These are phyloP conservation scores for Pachyuromys duprasi DNA, from an alignment of 2,797 vertebrate genomes.

Conservation along the genomic window DNA sequence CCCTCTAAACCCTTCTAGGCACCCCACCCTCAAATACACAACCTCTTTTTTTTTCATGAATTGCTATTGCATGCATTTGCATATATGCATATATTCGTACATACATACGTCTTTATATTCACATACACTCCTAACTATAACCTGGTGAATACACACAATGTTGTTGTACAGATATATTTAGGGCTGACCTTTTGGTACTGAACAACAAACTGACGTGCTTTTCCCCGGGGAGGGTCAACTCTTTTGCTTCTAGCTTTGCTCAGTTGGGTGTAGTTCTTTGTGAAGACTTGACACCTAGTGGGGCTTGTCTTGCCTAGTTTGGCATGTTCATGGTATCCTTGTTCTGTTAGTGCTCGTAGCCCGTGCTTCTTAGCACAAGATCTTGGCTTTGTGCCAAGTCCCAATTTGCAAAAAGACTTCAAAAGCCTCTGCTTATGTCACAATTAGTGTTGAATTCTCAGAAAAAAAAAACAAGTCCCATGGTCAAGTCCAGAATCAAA, in stretches of 20 bases:
- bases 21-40: not conserved
- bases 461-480: not conserved
- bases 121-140: not conserved
- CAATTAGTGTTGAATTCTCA: slow-evolving; percentile 3
- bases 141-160: not conserved
- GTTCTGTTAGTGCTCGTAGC: not conserved
- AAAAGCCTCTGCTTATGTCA: not conserved
- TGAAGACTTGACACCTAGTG: not conserved
- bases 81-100: no score
- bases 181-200: not conserved
- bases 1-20: not conserved
- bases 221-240: not conserved
- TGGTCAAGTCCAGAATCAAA: slow-evolving; percentile 25
- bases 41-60: not conserved
- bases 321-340: not conserved
- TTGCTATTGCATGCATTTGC: not conserved
- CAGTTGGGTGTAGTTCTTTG: not conserved
- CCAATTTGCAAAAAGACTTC: not conserved
- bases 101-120: not conserved
- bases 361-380: not conserved
- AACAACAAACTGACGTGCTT: not conserved
- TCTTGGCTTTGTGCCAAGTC: not conserved
- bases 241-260: not conserved
- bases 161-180: not conserved
- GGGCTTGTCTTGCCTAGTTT: not conserved